Base-by-base conservation (phyloP, 2,797 vertebrate genomes). In the Gambelia wislizenii region DNA sequence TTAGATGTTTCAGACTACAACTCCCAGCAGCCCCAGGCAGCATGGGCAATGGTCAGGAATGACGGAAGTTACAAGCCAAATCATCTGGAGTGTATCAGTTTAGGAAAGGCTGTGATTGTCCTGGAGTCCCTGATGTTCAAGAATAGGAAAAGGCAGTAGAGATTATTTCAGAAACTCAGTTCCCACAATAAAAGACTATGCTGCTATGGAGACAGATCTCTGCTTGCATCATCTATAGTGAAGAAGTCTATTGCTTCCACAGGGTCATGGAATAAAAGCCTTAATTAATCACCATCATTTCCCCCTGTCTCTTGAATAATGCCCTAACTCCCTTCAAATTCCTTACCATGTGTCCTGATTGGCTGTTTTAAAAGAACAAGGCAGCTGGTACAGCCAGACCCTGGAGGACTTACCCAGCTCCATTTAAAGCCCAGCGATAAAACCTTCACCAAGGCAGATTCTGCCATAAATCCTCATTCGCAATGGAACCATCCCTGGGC, bases 341-440 rank as follows among this genome's bases (percentile, higher is more conserved):
- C 59, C 74, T 88, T 33, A 30, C 6, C 77, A 84, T 84, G 54
- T 81, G 70, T 54, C 83, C 83, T 75, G 86, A 88, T 81, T 81
- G 82, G 86, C 67, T 88, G 44, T 72, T 80, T 90, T 75, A 84
- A 47, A 85, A 83, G 83, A 85, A 91, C 69, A 85, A 76, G 86
- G 69, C 86, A 88, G 82, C 89, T 85, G 4, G 59, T 85, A 3
- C 64, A 85, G 59, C 81, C 1, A 69, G 9, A n/a, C 90, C 90
- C 91, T 67, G 83, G 87, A 42, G 94, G 87, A 0, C 93, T 74
- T 85, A 0, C 89, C 91, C 3, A 0, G 91, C 87, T 52, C 86
- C 30, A 22, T 83, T 91, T 89, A 91, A 88, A n/a, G 1, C 86
- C n/a, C 74, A 2, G 80, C 0, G 2, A 95, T 96, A 96, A 96